Evolutionary conservation across 2,113 vertebrate species (phyloP).

Genomic region (Thalassarche chlororhynchos): DNA sequence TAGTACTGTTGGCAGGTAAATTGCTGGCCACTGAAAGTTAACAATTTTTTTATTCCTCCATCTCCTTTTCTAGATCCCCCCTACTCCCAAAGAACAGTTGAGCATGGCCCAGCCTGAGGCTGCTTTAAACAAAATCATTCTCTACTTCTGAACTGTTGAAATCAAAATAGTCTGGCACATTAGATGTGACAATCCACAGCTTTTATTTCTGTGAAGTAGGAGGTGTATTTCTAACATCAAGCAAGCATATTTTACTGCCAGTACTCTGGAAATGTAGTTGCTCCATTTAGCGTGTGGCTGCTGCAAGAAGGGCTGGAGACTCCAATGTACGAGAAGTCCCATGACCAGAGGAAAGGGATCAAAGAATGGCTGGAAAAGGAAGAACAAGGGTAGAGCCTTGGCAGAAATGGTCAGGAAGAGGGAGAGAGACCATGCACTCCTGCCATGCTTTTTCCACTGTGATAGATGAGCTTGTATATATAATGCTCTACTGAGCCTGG

Average conservation of each 20-base stretch:
- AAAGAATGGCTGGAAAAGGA: neutral
- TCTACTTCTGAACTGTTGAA: neutral
- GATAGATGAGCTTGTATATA: neutral
- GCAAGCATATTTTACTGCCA: conserved; percentile 20
- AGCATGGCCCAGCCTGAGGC: neutral
- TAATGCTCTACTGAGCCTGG: neutral
- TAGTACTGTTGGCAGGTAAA: neutral
- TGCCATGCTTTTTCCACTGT: neutral
- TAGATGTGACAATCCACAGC: conserved; percentile 22
- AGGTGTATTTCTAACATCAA: conserved; percentile 46
- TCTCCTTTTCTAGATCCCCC: neutral
- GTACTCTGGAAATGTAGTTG: neutral
- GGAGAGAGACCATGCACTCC: neutral
- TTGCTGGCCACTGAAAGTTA: neutral
- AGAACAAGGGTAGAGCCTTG: neutral
- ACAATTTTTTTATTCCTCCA: neutral
- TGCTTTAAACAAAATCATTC: conserved; percentile 34
- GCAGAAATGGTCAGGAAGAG: neutral
- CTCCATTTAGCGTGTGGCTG: neutral
- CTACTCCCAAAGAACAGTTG: neutral
- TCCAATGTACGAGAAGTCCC: neutral
- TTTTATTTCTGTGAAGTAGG: conserved; percentile 48
- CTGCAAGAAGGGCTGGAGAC: neutral
- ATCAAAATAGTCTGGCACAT: conserved; percentile 51
- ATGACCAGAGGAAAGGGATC: neutral